Evolutionary conservation across 2,888 invertebrate species (phyloP).

Genomic region (Oscheius onirici): DNA sequence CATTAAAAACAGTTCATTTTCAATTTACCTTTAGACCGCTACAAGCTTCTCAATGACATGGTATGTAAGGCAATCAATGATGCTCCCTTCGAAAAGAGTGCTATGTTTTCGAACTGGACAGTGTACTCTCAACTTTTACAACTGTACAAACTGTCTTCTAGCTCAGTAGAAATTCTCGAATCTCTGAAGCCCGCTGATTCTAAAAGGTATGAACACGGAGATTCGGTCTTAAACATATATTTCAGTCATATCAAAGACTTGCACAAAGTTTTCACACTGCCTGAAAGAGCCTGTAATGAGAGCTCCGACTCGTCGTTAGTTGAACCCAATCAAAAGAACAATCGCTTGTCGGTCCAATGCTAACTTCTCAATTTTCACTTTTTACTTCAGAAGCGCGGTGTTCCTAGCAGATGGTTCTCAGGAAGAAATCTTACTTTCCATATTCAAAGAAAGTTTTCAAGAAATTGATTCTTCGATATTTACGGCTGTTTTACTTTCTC

Average conservation of each 20-base stretch:
- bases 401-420: not conserved
- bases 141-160: conserved; percentile 3
- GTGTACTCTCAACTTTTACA: conserved; percentile 13
- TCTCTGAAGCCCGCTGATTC: not conserved
- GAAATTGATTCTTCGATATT: not conserved
- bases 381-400: not conserved
- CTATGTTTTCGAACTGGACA: not conserved
- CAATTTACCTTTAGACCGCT: conserved; percentile 4
- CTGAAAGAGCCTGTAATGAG: not conserved
- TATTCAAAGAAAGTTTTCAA: not conserved
- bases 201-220: not conserved
- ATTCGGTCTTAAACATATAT: not conserved
- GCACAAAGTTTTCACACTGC: not conserved
- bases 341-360: too few relatives aligned
- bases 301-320: too few relatives aligned
- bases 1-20: not conserved
- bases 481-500: not conserved
- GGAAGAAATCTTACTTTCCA: not conserved
- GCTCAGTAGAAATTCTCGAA: not conserved
- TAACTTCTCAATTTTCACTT: too few relatives aligned
- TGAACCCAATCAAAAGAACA: too few relatives aligned
- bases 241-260: conserved; percentile 1
- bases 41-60: not conserved
- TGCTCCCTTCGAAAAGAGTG: not conserved
- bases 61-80: not conserved